These are phyloP conservation scores for Drosophila phalerata DNA, from an alignment of 2,888 invertebrate species.

Conservation along the genomic window DNA sequence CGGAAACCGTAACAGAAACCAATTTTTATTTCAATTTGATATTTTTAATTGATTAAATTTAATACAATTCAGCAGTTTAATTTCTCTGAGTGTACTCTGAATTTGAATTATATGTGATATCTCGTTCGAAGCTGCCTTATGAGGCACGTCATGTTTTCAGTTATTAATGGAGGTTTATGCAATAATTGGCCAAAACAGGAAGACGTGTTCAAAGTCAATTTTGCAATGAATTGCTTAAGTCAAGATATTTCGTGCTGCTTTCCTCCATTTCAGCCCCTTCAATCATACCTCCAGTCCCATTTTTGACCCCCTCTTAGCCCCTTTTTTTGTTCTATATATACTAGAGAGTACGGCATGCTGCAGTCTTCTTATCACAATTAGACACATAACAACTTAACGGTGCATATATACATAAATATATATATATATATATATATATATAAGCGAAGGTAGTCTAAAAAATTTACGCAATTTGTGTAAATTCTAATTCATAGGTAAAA, in stretches of 20 bases:
- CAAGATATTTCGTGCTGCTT: constrained; percentile 36
- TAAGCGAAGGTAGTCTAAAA: background rate
- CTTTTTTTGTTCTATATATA: background rate
- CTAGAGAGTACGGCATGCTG: constrained; percentile 39
- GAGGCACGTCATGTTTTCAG: constrained; percentile 35
- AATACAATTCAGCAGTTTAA: background rate
- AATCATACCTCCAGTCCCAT: background rate
- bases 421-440: background rate
- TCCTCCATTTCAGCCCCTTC: background rate
- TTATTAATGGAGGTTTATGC: constrained; percentile 44
- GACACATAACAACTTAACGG: constrained; percentile 18
- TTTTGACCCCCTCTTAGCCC: background rate
- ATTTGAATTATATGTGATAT: constrained; percentile 30
- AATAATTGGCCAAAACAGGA: constrained; percentile 63
- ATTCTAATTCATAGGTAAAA: no score
- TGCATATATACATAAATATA: background rate
- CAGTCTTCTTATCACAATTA: constrained; percentile 22
- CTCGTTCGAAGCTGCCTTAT: constrained; percentile 20
- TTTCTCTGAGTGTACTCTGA: constrained; percentile 16
- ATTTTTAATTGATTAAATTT: background rate
- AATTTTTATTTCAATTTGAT: no score
- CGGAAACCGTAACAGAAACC: no score
- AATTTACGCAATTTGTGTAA: background rate
- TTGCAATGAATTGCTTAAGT: constrained; percentile 42
- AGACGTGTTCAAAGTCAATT: constrained; percentile 73